Conservation (phyloP, 1,140 invertebrate genomes). For the Thaumatotibia leucotreta region DNA sequence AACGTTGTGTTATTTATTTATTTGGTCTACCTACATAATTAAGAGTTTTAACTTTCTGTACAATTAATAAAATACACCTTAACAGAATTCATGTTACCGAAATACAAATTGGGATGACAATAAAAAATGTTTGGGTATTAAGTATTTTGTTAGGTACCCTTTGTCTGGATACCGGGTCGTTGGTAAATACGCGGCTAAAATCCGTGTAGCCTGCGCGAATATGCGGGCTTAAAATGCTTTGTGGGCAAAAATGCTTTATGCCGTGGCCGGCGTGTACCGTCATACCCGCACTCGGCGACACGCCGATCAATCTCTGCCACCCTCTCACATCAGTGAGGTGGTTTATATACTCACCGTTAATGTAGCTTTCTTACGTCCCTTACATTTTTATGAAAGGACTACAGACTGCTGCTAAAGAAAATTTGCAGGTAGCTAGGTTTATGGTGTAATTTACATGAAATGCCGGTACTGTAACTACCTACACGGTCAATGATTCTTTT, state of each 20-base stretch:
- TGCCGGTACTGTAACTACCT: no score
- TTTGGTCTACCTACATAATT: no score
- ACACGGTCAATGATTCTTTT: no score
- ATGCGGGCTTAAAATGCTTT: neutral
- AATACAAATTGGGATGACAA: neutral
- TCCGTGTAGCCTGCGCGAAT: neutral
- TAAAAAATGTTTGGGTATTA: neutral
- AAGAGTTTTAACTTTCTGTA: no score
- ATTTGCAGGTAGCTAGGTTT: neutral
- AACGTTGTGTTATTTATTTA: no score
- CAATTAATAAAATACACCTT: no score
- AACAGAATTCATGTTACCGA: no score
- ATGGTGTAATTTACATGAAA: no score
- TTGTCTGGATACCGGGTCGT: neutral
- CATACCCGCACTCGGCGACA: conserved; percentile 1
- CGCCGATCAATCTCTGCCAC: conserved; percentile 13
- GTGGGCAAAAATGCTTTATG: neutral
- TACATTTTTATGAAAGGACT: neutral
- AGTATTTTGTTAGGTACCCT: neutral
- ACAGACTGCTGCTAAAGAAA: neutral
- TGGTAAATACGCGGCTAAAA: neutral
- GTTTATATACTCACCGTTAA: neutral
- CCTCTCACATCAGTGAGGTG: neutral
- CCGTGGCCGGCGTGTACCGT: neutral
- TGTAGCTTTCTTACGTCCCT: neutral